Evolutionary conservation across 2,113 vertebrate species (phyloP), one percentile per base, ranked within the genome.

Genomic region (Cacatua alba): DNA sequence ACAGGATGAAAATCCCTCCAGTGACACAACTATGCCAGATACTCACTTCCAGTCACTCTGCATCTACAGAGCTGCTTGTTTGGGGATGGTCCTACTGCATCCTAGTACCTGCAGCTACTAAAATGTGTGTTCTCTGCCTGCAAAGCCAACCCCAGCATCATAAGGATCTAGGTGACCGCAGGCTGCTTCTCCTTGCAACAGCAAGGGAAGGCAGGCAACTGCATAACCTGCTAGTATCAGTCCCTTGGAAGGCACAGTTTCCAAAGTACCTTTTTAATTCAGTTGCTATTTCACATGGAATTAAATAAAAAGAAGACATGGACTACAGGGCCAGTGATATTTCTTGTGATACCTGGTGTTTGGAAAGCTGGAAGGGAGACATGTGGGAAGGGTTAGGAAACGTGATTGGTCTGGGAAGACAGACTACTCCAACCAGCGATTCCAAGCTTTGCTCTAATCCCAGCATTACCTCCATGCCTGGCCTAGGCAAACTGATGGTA

Each of bases 341-440:
- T 55, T 64, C 33, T 70, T 0, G 2, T 44, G 24, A 20, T 82
- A 12, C 13, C 21, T 84, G 51, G 51, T 48, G 28, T 48, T 71
- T 28, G 35, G 37, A 84, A 85, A 64, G 48, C 18, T 79, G 52
- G 25, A 82, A 70, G 18, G 44, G 5, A 57, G 44, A 62, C 14
- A 13, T 49, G 8, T 77, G 51, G 51, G 48, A 84, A 68, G 14
- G 11, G 51, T 26, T n/a, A 65, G 39, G 52, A 65, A 86, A 65
- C 0, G 0, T 7, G 44, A 44, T 12, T 35, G 12, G 13, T 48
- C 9, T 69, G 35, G 57, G 53, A 82, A 65, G 35, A 55, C 53
- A 49, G 41, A 72, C 0, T 33, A 69, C 29, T 55, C 52, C 48
- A 88, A 21, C 4, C 12, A 28, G 13, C 2, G 1, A 8, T 74